Base-by-base conservation (phyloP, 2,888 invertebrate species). In the Podotricha telesiphe region DNA sequence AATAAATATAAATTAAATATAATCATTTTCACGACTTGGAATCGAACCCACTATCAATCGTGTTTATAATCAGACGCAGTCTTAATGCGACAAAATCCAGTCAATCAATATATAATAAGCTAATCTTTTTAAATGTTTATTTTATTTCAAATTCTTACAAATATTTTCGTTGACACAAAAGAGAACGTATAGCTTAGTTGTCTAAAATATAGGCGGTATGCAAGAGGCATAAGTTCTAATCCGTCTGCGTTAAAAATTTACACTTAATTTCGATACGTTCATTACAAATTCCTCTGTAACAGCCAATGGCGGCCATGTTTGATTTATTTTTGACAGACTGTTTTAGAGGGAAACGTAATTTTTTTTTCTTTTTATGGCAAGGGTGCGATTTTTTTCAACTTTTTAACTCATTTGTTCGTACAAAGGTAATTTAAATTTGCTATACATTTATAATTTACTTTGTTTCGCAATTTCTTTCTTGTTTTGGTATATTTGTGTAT, bases 251-350 rank as follows among this genome's bases (percentile, higher is more conserved):
- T 28, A 28, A 28, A 28, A 28, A 28, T 4, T 28, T 28, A 28
- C 28, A 28, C 28, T 6, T n/a, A 28, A 28, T 28, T 28, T 17
- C 45, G 20, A 59, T 17, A 20, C 45, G 20, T 58, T 20, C 56
- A 71, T 68, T 74, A 79, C 80, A 79, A 42, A 42, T 77, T 76
- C 74, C 72, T 64, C 75, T 76, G 71, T 74, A 76, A 67, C 73
- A 73, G 67, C 82, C 82, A 81, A 83, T 83, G 74, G 70, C 76
- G 65, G 70, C 78, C 77, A 75, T 72, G 76, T 82, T 81, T 80
- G 79, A 82, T 82, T 82, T 80, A 82, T 82, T 82, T 82, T 81
- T 80, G 80, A 82, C 80, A 79, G 77, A 70, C 76, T 65, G 69
- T 78, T 80, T 80, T 77, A 77, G 77, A 77, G 77, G 79, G 76